Base-by-base conservation (phyloP, 1,140 invertebrate genomes). In the Aricia agestis region DNA sequence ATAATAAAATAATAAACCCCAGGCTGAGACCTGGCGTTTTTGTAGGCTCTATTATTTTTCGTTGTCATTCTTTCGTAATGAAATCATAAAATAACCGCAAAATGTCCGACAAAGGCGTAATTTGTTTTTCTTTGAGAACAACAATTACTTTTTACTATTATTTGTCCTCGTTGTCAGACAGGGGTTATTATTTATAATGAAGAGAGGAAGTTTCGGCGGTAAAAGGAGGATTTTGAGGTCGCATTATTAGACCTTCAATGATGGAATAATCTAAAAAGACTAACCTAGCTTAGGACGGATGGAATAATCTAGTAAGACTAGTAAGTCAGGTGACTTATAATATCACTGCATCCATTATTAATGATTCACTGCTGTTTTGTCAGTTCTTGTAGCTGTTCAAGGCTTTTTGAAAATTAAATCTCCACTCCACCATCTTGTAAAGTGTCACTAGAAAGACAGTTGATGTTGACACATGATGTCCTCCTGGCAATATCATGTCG, bases 71-170 rank as follows among this genome's bases (percentile, higher is more conserved):
- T 63, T 19, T 63, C 59, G 19, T 11, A 19, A 63, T 19, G 59
- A 63, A 63, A 19, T 63, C 17, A 63, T 19, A 63, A 63, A 63
- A 59, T 17, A 59, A 63, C 17, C 19, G 18, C 18, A 63, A 63
- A 63, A 63, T 11, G 10, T 19, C 19, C 59, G 59, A 63, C n/a
- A 59, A 59, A 19, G 15, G 18, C 59, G 18, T 25, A 63, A 63
- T 63, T 63, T 63, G 59, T 63, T 63, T 17, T 59, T 18, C 18
- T 63, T 63, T 63, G 59, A 7, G 11, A 63, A 25, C 59, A 11
- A 63, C 18, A 63, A 25, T 63, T 63, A 25, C 10, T 63, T 63
- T 63, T 63, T 63, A 63, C 19, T 63, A 25, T 19, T 19, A 63
- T 63, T 63, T 63, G 59, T 63, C 11, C 45, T 52, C 13, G 45